Evolutionary conservation across 1,140 invertebrate species (phyloP).

Genomic region (Megalonaias nervosa): DNA sequence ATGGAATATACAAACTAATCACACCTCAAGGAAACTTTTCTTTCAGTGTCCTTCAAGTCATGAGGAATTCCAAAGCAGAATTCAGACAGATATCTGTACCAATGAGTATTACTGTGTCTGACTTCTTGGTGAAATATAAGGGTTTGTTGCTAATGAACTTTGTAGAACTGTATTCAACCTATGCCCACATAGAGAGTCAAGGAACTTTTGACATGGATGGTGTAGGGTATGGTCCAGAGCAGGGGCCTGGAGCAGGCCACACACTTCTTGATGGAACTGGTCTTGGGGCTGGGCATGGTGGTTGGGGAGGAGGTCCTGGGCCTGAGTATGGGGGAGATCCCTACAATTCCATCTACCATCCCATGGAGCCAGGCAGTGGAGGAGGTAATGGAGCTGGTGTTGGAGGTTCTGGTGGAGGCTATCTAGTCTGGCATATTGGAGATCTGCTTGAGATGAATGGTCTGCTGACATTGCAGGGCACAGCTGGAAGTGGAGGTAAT

Average conservation of each 20-base stretch:
- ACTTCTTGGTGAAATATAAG: conserved; percentile 55
- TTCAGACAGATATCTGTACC: conserved; percentile 47
- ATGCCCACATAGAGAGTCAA: conserved; percentile 55
- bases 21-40: conserved; percentile 56
- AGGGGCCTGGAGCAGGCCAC: conserved; percentile 46
- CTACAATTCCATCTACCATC: conserved; percentile 55
- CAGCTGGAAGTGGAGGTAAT: conserved; percentile 40
- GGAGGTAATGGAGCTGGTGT: conserved; percentile 52
- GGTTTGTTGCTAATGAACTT: conserved; percentile 55
- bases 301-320: conserved; percentile 54
- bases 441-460: conserved; percentile 56
- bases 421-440: conserved; percentile 51
- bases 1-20: conserved; percentile 50
- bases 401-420: conserved; percentile 56
- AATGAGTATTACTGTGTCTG: conserved; percentile 45
- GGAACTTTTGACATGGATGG: conserved; percentile 54
- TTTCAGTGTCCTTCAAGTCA: conserved; percentile 46
- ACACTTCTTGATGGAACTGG: conserved; percentile 29
- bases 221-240: conserved; percentile 40
- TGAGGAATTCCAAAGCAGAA: conserved; percentile 47
- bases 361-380: conserved; percentile 52
- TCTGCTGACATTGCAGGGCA: conserved; percentile 45
- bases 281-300: conserved; percentile 56
- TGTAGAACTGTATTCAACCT: conserved; percentile 46
- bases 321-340: conserved; percentile 56